Base-by-base conservation (phyloP, 92 coral and sea anemone genomes). In the Zoanthus sociatus region DNA sequence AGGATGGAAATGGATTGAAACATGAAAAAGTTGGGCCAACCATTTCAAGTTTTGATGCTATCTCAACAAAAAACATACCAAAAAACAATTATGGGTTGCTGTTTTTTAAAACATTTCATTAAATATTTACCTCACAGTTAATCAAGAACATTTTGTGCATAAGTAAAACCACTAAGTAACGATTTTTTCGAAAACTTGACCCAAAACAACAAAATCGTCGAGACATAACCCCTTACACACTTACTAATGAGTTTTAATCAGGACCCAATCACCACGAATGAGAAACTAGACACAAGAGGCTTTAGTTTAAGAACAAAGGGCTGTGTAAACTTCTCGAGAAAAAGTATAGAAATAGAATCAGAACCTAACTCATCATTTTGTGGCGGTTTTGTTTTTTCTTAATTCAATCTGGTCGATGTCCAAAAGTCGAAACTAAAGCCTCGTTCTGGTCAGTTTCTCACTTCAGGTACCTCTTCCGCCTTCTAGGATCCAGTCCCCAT, bases 211-310 rank as follows among this genome's bases (percentile, higher is more conserved):
- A 37, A 37, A 37, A 37, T 37, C 42, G 42, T 37, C 4, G 42
- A 2, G 42, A 37, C 42, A 2, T 37, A 37, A 4, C 42, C 42
- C 42, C 1, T 37, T 37, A 37, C 26, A 37, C 42, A 50, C 55
- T 50, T 50, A 50, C 1, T 50, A 2, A 50, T 50, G 55, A 50
- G 9, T 50, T 50, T 61, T 3, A 3, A 2, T 61, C 54, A 78
- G 67, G 45, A 61, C 18, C 73, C 73, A 31, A 20, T 20, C 55
- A 64, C 11, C 58, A 20, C 7, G 84, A 79, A 63, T 61, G 84
- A 64, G 84, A 79, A 79, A 79, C 30, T 61, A 15, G 63, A 45
- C 84, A 79, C 15, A 9, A 64, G 73, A 79, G 84, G 84, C 84
- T 79, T 81, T 81, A 81, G 85, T 56, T 20, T 46, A 11, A 47